These are phyloP conservation scores for Drosophila macrothrix DNA, from an alignment of 2,888 invertebrate genomes.

Conservation along the genomic window DNA sequence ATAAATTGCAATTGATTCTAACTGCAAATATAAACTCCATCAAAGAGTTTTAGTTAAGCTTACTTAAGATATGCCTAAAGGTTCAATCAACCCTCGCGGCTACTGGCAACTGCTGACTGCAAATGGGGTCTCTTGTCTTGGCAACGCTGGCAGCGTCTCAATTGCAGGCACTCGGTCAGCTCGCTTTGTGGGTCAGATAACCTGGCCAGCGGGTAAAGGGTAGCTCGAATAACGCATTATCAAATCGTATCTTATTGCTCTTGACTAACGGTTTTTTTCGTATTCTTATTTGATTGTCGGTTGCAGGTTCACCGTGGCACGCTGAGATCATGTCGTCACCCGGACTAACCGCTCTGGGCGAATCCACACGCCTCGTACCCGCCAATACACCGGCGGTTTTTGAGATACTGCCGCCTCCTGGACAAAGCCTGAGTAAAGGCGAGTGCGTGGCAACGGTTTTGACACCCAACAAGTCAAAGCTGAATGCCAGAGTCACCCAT, in stretches of 20 bases:
- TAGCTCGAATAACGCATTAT: slow-evolving; percentile 9
- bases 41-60: not conserved
- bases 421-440: slow-evolving; percentile 86
- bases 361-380: slow-evolving; percentile 95
- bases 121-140: slow-evolving; percentile 11
- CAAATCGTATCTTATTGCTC: slow-evolving; percentile 5
- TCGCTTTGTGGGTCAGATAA: slow-evolving; percentile 53
- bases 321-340: slow-evolving; percentile 94
- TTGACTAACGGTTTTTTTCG: slow-evolving; percentile 17
- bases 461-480: slow-evolving; percentile 93
- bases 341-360: slow-evolving; percentile 92
- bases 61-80: not conserved
- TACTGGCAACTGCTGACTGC: not conserved
- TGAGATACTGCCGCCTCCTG: slow-evolving; percentile 88
- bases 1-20: not conserved
- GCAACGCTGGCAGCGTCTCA: slow-evolving; percentile 26
- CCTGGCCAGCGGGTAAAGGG: slow-evolving; percentile 5
- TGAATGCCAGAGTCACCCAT: slow-evolving; percentile 93
- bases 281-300: not conserved
- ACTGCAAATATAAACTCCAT: not conserved
- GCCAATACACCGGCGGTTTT: slow-evolving; percentile 95
- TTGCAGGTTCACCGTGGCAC: slow-evolving; percentile 96
- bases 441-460: slow-evolving; percentile 89
- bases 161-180: slow-evolving; percentile 35
- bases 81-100: slow-evolving; percentile 19